Conservation (phyloP, 2,113 vertebrate species). For the Pavo muticus region DNA sequence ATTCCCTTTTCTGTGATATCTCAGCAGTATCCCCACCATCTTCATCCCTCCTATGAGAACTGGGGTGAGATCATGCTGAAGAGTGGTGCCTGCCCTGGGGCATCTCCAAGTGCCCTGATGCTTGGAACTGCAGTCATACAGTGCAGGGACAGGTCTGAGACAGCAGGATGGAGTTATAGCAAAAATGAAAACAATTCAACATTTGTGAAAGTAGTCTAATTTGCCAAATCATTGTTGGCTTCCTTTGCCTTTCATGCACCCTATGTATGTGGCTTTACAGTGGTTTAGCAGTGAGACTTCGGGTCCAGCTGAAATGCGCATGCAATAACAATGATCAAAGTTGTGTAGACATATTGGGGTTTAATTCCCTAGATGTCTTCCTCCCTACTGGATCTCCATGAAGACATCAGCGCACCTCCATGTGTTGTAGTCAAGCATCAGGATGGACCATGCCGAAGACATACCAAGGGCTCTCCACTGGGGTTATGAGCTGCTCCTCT, state of each 20-base stretch:
- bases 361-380: neutral
- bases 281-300: neutral
- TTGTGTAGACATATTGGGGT: neutral
- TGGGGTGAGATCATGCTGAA: neutral
- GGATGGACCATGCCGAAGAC: neutral
- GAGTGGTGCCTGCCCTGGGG: neutral
- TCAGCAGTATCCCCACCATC: neutral
- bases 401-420: neutral
- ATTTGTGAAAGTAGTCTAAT: neutral
- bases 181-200: neutral
- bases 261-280: neutral
- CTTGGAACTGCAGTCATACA: neutral
- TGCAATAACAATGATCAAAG: neutral
- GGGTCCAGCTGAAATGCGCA: neutral
- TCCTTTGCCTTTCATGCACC: neutral
- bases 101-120: neutral
- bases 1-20: neutral
- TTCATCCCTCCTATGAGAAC: neutral
- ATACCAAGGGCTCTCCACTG: rapidly evolving
- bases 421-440: rapidly evolving
- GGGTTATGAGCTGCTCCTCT: neutral
- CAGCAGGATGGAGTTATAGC: neutral
- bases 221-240: neutral
- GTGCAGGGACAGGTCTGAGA: neutral
- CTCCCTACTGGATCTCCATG: neutral